These are phyloP conservation scores for Melanotaenia trifasciata DNA, from an alignment of 2,797 vertebrate genomes.

Conservation along the genomic window DNA sequence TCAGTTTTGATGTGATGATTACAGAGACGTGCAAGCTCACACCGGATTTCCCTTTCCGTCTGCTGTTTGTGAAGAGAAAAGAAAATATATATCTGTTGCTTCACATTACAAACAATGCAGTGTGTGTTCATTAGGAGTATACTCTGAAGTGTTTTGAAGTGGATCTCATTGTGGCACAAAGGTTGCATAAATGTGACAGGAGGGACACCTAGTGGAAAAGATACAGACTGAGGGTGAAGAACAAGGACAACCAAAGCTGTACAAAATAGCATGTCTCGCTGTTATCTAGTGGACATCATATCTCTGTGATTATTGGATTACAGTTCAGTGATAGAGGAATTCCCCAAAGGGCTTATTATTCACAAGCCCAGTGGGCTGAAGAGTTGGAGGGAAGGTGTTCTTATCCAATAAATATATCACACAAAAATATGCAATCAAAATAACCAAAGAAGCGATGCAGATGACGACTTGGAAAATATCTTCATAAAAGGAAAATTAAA, in stretches of 20 bases:
- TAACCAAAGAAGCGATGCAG: neutral
- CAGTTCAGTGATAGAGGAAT: neutral
- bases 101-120: neutral
- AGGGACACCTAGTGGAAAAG: conserved; percentile 67
- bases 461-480: neutral
- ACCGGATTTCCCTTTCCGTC: conserved; percentile 26
- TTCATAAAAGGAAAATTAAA: neutral
- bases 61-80: conserved; percentile 12
- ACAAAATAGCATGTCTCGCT: too few relatives aligned
- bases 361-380: neutral
- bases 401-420: neutral
- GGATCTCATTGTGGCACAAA: neutral
- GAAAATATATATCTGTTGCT: neutral
- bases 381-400: too few relatives aligned
- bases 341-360: neutral
- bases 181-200: conserved; percentile 2
- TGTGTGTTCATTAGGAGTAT: neutral
- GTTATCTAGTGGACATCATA: conserved; percentile 44
- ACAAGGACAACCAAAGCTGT: too few relatives aligned
- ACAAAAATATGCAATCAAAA: neutral
- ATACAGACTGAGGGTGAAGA: neutral
- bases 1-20: conserved; percentile 22
- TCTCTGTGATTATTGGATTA: neutral
- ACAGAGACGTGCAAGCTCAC: neutral
- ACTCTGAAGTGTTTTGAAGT: neutral